phyloP scores from a whole-genome alignment of 2,888 invertebrate species.

The Lymantria dispar region DNA sequence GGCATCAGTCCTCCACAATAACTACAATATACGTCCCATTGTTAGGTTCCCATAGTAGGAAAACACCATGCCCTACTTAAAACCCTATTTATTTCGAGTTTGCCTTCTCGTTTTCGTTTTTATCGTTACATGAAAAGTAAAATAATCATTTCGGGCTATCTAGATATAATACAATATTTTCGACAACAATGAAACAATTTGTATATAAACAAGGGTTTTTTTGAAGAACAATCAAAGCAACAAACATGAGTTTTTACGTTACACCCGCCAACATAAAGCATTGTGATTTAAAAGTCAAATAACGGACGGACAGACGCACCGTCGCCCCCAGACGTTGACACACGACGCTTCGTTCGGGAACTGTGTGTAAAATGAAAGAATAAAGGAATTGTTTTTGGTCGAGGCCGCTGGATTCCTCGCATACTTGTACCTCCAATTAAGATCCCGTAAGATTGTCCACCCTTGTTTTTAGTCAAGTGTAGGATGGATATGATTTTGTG shows the following conservation, averaged over 20 bases:
- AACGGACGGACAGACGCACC: conserved; percentile 38
- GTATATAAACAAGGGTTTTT: neutral
- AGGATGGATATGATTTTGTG: neutral
- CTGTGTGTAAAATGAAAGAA: conserved; percentile 31
- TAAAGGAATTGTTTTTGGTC: conserved; percentile 30
- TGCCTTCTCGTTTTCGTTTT: no score
- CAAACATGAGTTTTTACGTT: conserved; percentile 47
- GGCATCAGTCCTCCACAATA: no score
- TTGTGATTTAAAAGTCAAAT: conserved; percentile 50
- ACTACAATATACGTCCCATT: no score
- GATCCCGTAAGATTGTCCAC: conserved; percentile 72
- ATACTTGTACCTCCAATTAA: conserved; percentile 70
- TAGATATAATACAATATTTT: no score
- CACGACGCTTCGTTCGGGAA: conserved; percentile 26
- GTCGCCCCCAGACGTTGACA: conserved; percentile 42
- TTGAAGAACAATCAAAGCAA: conserved; percentile 35
- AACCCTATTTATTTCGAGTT: no score
- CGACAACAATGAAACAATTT: neutral
- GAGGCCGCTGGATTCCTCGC: conserved; percentile 49
- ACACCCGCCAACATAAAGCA: conserved; percentile 36
- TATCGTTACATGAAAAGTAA: no score
- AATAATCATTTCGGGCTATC: no score
- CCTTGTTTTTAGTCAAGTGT: conserved; percentile 41
- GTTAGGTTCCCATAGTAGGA: no score
- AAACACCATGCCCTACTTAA: no score